Evolutionary conservation across 1,140 invertebrate species (phyloP).

Genomic region (Cydia pomonella): DNA sequence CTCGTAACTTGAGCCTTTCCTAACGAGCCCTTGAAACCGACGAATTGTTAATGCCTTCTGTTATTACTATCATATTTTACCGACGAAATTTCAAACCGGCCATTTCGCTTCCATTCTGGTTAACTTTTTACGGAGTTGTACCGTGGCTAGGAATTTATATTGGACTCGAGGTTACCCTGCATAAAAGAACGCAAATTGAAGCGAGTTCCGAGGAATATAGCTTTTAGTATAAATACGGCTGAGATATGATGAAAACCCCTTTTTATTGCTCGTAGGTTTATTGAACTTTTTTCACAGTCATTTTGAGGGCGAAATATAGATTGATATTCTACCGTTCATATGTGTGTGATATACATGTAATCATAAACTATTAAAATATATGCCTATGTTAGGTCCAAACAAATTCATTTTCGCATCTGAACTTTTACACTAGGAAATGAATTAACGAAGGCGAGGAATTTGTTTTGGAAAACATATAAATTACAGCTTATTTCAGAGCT

Average conservation of each 20-base stretch:
- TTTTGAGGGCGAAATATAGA: neutral
- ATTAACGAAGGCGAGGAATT: no score
- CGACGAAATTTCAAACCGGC: slow-evolving; percentile 6
- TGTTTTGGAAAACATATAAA: no score
- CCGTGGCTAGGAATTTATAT: neutral
- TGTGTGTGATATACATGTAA: no score
- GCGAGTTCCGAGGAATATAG: neutral
- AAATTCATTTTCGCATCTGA: no score
- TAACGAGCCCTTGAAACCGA: slow-evolving; percentile 4
- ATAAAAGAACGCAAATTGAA: slow-evolving; percentile 5
- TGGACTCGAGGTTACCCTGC: neutral
- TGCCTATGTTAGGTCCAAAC: no score
- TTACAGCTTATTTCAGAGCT: no score
- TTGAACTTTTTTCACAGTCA: neutral
- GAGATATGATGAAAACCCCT: neutral
- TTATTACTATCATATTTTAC: slow-evolving; percentile 1
- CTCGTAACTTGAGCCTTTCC: neutral
- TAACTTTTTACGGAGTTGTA: neutral
- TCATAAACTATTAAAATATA: no score
- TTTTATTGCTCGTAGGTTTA: neutral
- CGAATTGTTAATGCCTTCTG: neutral
- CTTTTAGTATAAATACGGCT: neutral
- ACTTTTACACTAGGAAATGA: no score
- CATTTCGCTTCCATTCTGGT: neutral
- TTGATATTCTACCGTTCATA: neutral